Base-by-base conservation (phyloP, 2,797 vertebrate species). In the Acanthurus tractus region DNA sequence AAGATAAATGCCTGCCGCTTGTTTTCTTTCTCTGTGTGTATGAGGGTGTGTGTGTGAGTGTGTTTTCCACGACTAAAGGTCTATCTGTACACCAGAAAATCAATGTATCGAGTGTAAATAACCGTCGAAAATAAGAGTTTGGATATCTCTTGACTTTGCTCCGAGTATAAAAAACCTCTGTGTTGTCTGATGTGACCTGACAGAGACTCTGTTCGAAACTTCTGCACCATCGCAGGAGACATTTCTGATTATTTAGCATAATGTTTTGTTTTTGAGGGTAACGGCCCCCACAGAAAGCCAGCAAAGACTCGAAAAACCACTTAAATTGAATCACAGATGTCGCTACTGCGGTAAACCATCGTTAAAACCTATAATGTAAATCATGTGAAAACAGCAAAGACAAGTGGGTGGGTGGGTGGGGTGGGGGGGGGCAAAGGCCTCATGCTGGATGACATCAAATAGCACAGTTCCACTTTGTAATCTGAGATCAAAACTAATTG, bases 1-100 rank as follows among this genome's bases (percentile, higher is more conserved):
- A 94, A 92, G 71, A 93, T 90, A 94, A 94, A 94, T 88, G 84
- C 85, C 79, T 88, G 85, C 86, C 86, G 86, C 84, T 86, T 94
- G 84, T 92, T 93, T 93, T 92, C 86, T 89, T 89, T 86, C 77
- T 79, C 50, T 68, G 40, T 62, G 22, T 58, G 53, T 55, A 49
- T 66, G 63, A 54, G 45, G 52, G 64, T 61, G 72, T 55, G 63
- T 68, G 56, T 74, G 64, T 61, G 69, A 58, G 75, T 59, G 63
- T 44, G 25, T 49, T 17, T 45, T 70, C 63, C 56, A 48, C 63
- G 50, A 55, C 59, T 61, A 29, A 23, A 44, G 52, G 48, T 69
- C 70, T 63, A 72, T 73, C 46, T 73, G 58, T 20, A 56, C 77
- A 80, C 74, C 45, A 63, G 75, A 72, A 82, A 85, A 84, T 74